phyloP scores from a whole-genome alignment of 2,888 invertebrate species.

The Trichogramma dendrolimi region DNA sequence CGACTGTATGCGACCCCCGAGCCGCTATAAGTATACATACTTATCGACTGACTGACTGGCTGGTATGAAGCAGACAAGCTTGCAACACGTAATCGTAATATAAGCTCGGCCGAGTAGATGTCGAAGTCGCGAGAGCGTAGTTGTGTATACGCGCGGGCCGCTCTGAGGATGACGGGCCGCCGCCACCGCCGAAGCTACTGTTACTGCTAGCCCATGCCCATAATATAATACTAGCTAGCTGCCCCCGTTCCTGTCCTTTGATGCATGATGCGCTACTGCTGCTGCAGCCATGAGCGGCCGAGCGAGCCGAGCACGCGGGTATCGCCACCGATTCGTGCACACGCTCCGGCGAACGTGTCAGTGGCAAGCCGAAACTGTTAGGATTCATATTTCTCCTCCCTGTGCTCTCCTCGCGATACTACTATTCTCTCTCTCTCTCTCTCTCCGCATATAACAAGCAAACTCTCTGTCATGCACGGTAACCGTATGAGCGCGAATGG shows the following conservation, averaged over 20 bases:
- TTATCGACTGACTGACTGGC: constrained; percentile 5
- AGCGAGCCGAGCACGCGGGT: not conserved
- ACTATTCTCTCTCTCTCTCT: no score
- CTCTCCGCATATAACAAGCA: no score
- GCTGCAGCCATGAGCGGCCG: constrained; percentile 33
- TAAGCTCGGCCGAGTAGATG: not conserved
- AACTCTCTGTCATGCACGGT: no score
- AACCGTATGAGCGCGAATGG: no score
- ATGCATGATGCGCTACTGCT: constrained; percentile 50
- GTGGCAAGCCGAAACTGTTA: constrained; percentile 52
- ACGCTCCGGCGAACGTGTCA: constrained; percentile 52
- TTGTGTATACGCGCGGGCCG: constrained; percentile 38
- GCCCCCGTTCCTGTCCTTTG: constrained; percentile 47
- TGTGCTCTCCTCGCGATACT: not conserved
- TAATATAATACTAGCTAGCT: no score
- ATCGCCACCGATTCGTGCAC: constrained; percentile 27
- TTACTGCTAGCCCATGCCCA: constrained; percentile 17
- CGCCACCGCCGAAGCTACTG: constrained; percentile 37
- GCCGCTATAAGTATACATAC: not conserved
- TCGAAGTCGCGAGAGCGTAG: constrained; percentile 36
- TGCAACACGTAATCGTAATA: constrained; percentile 11
- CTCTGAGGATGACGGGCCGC: constrained; percentile 51
- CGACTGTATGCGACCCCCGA: no score
- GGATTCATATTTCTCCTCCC: constrained; percentile 51
- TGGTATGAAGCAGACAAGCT: constrained; percentile 9